phyloP scores from a whole-genome alignment of 2,888 invertebrate genomes.

The Archaeoteleia sp. region DNA sequence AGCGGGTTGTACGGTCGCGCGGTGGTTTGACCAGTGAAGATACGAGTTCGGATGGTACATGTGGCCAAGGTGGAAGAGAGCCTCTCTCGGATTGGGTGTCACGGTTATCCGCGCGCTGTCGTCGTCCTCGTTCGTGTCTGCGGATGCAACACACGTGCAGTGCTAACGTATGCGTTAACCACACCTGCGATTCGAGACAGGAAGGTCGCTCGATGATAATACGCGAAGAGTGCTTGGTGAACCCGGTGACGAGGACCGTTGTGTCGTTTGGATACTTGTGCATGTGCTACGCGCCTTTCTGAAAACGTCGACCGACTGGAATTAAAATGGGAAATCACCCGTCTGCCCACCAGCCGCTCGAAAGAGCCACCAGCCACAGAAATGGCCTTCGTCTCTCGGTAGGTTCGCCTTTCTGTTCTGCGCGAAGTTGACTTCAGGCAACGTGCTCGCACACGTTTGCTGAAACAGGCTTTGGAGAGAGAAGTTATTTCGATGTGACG shows the following conservation, averaged over 20 bases:
- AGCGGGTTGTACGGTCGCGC: slow-evolving; percentile 15
- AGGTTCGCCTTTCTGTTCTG: slow-evolving; percentile 57
- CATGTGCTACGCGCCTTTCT: slow-evolving; percentile 58
- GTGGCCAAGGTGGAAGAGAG: background rate
- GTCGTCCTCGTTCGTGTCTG: slow-evolving; percentile 8
- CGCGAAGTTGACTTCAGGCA: no score
- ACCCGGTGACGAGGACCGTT: slow-evolving; percentile 49
- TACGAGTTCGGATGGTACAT: background rate
- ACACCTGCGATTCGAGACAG: slow-evolving; percentile 48
- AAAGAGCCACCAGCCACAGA: slow-evolving; percentile 77
- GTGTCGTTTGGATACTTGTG: slow-evolving; percentile 58
- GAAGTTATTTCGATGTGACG: no score
- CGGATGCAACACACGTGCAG: slow-evolving; percentile 39
- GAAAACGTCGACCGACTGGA: slow-evolving; percentile 62
- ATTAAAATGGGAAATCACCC: slow-evolving; percentile 86
- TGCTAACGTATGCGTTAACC: slow-evolving; percentile 43
- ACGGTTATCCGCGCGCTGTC: slow-evolving; percentile 32
- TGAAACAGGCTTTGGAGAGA: no score
- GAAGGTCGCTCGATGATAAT: slow-evolving; percentile 53
- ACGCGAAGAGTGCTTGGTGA: slow-evolving; percentile 51
- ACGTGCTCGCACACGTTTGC: no score
- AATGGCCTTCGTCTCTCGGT: slow-evolving; percentile 73
- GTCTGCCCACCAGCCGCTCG: slow-evolving; percentile 89
- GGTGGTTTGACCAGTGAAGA: slow-evolving; percentile 13
- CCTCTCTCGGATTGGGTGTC: slow-evolving; percentile 20